These are phyloP conservation scores for Enteromius argenteus DNA, from an alignment of 2,797 vertebrate genomes.

Conservation along the genomic window DNA sequence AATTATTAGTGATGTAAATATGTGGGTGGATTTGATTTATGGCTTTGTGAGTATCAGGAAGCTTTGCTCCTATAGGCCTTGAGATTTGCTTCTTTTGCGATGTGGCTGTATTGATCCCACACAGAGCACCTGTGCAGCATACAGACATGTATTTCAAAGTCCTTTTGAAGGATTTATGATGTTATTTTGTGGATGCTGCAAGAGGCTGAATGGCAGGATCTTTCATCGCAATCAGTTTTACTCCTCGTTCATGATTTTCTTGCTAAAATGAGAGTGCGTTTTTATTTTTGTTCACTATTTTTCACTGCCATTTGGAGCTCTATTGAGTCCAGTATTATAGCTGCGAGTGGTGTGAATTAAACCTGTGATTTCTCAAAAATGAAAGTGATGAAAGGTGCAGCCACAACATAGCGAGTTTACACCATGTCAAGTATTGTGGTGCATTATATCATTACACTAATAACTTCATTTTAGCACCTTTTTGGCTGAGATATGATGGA, in stretches of 20 bases:
- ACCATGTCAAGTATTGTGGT: neutral
- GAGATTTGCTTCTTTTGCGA: neutral
- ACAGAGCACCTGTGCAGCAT: neutral
- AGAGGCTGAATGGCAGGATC: conserved; percentile 2
- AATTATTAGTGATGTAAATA: neutral
- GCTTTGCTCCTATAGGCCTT: neutral
- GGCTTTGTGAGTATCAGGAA: neutral
- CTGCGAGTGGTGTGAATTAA: neutral
- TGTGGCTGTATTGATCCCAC: conserved; percentile 22
- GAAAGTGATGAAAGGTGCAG: neutral
- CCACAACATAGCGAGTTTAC: neutral
- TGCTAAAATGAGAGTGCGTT: neutral
- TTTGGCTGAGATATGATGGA: neutral
- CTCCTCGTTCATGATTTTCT: neutral
- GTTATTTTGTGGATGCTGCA: conserved; percentile 12
- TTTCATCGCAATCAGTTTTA: neutral
- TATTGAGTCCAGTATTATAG: neutral
- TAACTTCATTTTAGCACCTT: neutral
- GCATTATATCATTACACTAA: neutral
- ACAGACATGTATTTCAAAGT: conserved; percentile 21
- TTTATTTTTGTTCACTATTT: neutral
- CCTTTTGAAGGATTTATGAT: conserved; percentile 52
- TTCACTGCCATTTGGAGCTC: neutral
- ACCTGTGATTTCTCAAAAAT: neutral
- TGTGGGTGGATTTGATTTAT: neutral